Evolutionary conservation across 2,113 vertebrate species (phyloP), one percentile per base, ranked within the genome.

Genomic region (Ranitomeya imitator): DNA sequence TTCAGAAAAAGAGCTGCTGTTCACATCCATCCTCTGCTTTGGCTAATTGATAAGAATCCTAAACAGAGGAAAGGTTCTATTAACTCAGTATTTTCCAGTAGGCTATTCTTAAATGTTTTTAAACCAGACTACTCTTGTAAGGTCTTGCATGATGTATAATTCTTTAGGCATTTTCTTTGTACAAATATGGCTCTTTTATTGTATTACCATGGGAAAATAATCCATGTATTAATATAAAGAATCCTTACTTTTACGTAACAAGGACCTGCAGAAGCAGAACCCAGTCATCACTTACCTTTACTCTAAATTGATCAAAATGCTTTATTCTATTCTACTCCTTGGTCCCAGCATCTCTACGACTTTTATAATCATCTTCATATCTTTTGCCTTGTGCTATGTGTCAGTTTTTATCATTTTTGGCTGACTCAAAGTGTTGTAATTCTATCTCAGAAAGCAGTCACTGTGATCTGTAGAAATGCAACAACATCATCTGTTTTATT

Each of bases 331-430:
- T 19, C 52, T 51, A 67, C 31, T 52, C 9, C n/a, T 60, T 37
- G 18, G 80, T 26, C 61, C 19, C 61, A 52, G 23, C 60, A 0
- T 21, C 26, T 45, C 14, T 83, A 16, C 3, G 16, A 18, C 37
- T 85, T 37, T 23, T 85, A n/a, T 57, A 31, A 83, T 67, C 61
- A 65, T 54, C 0, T 82, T 63, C n/a, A 63, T 82, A 2, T 37
- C 26, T 63, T 21, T 60, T 65, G 18, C 23, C 52, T 18, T 85
- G 45, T 85, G 37, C 19, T 71, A 52, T 71, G 15, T 26, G n/a
- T 71, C 52, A 57, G 26, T 77, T 79, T 86, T 37, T 31, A 77
- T 61, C 31, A 79, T 61, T 86, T 86, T 79, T 73, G 52, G 57
- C 61, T 23, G 9, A 16, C 37, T 52, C 37, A 8, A 59, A 65